Percentiles rank a stretch among this genome's conserved stretches.
phyloP scores from a whole-genome alignment of 2,888 invertebrate genomes.

The Marasmarcha lunaedactyla region DNA sequence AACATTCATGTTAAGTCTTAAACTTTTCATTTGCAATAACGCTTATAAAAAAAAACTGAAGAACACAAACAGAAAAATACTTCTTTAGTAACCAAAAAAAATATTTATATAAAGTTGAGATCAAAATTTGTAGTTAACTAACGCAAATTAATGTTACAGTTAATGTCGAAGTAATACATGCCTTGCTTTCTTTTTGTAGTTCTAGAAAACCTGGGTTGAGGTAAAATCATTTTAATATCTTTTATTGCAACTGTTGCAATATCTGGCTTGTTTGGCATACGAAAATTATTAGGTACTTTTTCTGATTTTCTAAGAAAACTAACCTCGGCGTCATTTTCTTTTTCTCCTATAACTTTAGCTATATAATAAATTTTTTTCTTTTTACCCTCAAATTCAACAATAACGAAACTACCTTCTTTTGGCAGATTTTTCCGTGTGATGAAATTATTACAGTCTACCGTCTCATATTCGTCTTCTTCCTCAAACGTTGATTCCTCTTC shows the following conservation, averaged over 20 bases:
- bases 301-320: too few species aligned
- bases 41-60: not conserved
- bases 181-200: too few species aligned
- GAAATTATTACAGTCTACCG: too few species aligned
- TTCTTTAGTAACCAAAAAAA: conserved; percentile 4
- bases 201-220: conserved; percentile 12
- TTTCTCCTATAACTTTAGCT: conserved; percentile 11
- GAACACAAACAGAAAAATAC: conserved; percentile 1
- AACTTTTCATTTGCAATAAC: conserved; percentile 3
- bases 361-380: conserved; percentile 12
- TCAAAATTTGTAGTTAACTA: conserved; percentile 3
- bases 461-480: too few species aligned
- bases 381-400: conserved; percentile 12
- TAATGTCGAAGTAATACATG: too few species aligned
- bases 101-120: conserved; percentile 4
- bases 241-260: too few species aligned
- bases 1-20: too few species aligned
- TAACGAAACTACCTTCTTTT: conserved; percentile 13
- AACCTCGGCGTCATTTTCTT: conserved; percentile 11
- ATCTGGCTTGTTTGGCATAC: too few species aligned
- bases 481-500: too few species aligned
- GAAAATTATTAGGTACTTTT: too few species aligned
- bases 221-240: conserved; percentile 15
- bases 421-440: conserved; percentile 5
- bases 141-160: too few species aligned